A percentile compares a stretch with the other conserved stretches of the same genome.
These are phyloP conservation scores for Sisyra nigra DNA, from an alignment of 2,888 invertebrate genomes.

Conservation along the genomic window DNA sequence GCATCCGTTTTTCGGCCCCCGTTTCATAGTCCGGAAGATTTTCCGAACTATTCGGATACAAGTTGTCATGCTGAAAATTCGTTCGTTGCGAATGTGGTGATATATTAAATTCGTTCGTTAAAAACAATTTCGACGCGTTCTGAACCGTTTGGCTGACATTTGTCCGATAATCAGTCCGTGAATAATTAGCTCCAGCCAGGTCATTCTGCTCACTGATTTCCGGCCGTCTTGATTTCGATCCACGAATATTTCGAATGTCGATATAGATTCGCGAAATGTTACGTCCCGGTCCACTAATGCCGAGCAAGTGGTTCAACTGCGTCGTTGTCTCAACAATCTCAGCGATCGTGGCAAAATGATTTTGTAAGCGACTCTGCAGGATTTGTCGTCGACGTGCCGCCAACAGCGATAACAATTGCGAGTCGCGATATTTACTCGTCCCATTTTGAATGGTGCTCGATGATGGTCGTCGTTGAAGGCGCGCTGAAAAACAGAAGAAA, in stretches of 20 bases:
- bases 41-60: not conserved
- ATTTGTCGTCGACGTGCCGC: constrained; percentile 44
- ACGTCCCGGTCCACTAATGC: not conserved
- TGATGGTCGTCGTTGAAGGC: too few species aligned
- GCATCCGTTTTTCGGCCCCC: not conserved
- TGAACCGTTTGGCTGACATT: constrained; percentile 2
- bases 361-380: constrained; percentile 34
- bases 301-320: constrained; percentile 12
- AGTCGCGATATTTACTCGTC: constrained; percentile 26
- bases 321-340: constrained; percentile 29
- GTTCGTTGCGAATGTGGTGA: too few species aligned
- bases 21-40: not conserved
- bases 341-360: constrained; percentile 31
- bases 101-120: too few species aligned
- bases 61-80: too few species aligned
- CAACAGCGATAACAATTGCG: constrained; percentile 38
- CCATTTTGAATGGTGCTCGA: too few species aligned
- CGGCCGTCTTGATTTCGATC: not conserved
- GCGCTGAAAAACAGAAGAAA: too few species aligned
- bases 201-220: not conserved
- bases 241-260: constrained; percentile 5
- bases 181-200: not conserved
- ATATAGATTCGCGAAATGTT: constrained; percentile 3
- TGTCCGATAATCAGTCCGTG: not conserved
- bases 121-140: constrained; percentile 3